Evolutionary conservation across 1,140 invertebrate species (phyloP).

Genomic region (Schlechtendalia chinensis): DNA sequence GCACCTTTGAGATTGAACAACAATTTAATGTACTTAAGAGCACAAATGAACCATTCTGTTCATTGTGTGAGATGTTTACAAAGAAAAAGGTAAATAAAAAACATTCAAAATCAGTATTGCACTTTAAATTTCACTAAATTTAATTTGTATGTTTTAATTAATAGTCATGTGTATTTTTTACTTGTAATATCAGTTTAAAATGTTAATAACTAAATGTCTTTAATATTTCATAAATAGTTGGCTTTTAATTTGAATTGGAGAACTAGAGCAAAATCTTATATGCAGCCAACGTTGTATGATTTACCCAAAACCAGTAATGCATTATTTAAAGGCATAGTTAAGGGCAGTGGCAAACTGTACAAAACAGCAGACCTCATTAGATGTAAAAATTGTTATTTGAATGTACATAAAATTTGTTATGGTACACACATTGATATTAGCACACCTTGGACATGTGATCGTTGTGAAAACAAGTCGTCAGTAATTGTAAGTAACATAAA

Average conservation of each 20-base stretch:
- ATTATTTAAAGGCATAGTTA: neutral
- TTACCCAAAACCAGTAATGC: neutral
- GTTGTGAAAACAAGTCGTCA: neutral
- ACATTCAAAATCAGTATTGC: no score
- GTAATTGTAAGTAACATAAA: slow-evolving; percentile 8
- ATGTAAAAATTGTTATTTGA: slow-evolving; percentile 30
- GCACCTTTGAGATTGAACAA: slow-evolving; percentile 14
- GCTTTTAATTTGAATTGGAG: slow-evolving; percentile 35
- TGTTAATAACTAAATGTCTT: neutral
- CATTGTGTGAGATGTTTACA: slow-evolving; percentile 51
- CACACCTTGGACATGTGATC: slow-evolving; percentile 41
- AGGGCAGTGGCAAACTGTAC: neutral
- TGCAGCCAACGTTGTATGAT: neutral
- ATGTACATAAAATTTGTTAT: slow-evolving; percentile 38
- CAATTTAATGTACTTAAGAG: slow-evolving; percentile 43
- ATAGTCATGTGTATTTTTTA: neutral
- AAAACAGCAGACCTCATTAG: slow-evolving; percentile 3
- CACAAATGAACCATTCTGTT: slow-evolving; percentile 26
- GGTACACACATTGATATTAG: slow-evolving; percentile 38
- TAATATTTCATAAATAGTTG: slow-evolving; percentile 4
- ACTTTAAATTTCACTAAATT: no score
- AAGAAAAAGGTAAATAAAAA: slow-evolving; percentile 9
- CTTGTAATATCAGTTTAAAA: neutral
- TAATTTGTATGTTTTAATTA: no score
- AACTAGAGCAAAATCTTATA: neutral